Base-by-base conservation (phyloP, 1,140 invertebrate genomes). In the Chrysopa pallens region DNA sequence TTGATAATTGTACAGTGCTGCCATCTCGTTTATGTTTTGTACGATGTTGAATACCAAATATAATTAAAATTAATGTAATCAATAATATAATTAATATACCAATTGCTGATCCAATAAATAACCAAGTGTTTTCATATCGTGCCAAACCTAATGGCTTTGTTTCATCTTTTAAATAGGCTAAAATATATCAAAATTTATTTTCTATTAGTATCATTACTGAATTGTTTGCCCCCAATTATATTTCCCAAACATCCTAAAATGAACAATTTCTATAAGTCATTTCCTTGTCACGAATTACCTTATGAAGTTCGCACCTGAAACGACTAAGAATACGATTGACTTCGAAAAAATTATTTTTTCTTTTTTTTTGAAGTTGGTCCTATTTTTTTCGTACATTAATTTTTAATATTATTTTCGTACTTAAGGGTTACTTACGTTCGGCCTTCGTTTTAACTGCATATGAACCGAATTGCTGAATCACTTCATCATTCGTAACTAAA, bases 401-500 rank as follows among this genome's bases (percentile, higher is more conserved):
- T n/a, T n/a, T n/a, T n/a, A n/a, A n/a, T n/a, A n/a, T n/a, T n/a
- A n/a, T n/a, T n/a, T n/a, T n/a, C n/a, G n/a, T n/a, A n/a, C n/a
- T n/a, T n/a, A 13, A 29, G n/a, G 7, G 5, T 1, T 41, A 60
- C 73, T 76, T 67, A 87, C 83, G 83, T 67, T 85, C 79, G 40
- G 83, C 82, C 62, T 85, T 84, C 44, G 82, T 79, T 11, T 80
- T 71, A n/a, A 85, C 73, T 0, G 79, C 69, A 33, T 74, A 75
- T 48, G 50, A 59, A 6, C 80, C 82, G 27, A 86, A 61, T 45
- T 80, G 75, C n/a, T 68, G 63, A 0, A 72, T 70, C 1, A 83
- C 81, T 58, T 87, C 84, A 8, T 72, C 72, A 31, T 81, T 74
- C 0, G 74, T 71, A 4, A 87, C 69, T 6, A 85, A 61, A 35